Conservation (phyloP, 2,888 invertebrate species). For the Oeneis ivallda region DNA sequence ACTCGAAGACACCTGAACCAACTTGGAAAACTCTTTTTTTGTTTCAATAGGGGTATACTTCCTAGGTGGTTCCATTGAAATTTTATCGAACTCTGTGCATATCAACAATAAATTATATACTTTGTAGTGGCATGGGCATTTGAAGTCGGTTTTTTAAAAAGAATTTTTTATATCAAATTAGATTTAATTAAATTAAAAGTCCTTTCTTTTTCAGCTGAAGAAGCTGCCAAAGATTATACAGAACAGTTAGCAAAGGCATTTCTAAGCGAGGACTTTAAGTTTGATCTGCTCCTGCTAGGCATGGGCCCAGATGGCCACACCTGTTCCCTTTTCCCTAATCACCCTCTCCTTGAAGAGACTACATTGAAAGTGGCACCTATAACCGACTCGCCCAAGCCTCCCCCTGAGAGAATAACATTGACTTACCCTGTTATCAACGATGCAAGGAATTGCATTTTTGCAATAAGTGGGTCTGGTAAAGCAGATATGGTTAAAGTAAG, state of each 20-base stretch:
- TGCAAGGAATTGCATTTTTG: slow-evolving; percentile 91
- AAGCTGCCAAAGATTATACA: slow-evolving; percentile 88
- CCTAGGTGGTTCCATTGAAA: no score
- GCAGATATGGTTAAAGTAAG: slow-evolving; percentile 93
- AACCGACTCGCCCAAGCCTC: slow-evolving; percentile 97
- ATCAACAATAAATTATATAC: no score
- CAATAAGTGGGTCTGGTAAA: slow-evolving; percentile 91
- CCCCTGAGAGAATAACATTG: slow-evolving; percentile 93
- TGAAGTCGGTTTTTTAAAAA: no score
- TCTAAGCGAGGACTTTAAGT: slow-evolving; percentile 77
- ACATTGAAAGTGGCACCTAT: slow-evolving; percentile 89
- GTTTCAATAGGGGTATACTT: no score
- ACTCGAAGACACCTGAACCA: no score
- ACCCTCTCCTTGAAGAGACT: slow-evolving; percentile 84
- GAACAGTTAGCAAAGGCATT: slow-evolving; percentile 85
- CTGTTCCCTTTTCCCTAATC: slow-evolving; percentile 96
- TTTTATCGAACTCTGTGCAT: no score
- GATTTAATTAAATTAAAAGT: no score
- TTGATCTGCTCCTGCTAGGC: slow-evolving; percentile 95
- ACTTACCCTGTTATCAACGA: slow-evolving; percentile 95
- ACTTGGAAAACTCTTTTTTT: no score
- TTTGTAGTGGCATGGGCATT: no score
- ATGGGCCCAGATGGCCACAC: slow-evolving; percentile 99
- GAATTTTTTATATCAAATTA: no score
- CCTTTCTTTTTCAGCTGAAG: slow-evolving; percentile 81